Evolutionary conservation across 2,113 vertebrate species (phyloP).

Genomic region (Hipposideros armiger): DNA sequence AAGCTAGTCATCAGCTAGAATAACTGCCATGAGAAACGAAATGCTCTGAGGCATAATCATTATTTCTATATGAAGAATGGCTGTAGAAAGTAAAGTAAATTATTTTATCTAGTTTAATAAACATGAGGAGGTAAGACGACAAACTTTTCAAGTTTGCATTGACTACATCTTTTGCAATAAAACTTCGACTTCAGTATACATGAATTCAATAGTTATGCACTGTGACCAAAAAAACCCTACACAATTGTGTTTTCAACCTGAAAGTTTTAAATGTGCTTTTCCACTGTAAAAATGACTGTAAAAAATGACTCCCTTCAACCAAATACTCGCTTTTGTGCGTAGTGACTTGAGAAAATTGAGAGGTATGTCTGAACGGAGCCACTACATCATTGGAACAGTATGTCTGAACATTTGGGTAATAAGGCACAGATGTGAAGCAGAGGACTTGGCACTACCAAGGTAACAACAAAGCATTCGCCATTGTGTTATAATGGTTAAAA

Average conservation of each 20-base stretch:
- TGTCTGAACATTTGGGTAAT: conserved; percentile 84
- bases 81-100: conserved; percentile 16
- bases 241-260: conserved; percentile 47
- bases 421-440: conserved; percentile 88
- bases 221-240: background rate
- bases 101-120: background rate
- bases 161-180: background rate
- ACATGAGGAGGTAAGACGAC: background rate
- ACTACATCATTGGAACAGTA: conserved; percentile 78
- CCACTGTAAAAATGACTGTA: conserved; percentile 20
- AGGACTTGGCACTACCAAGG: conserved; percentile 83
- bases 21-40: conserved; percentile 65
- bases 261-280: conserved; percentile 57
- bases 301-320: conserved; percentile 49
- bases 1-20: conserved; percentile 68
- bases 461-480: conserved; percentile 72
- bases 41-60: background rate
- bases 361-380: conserved; percentile 75
- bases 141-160: background rate
- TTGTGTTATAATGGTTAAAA: conserved; percentile 72
- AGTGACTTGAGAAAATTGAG: conserved; percentile 80
- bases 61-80: conserved; percentile 49
- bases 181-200: background rate
- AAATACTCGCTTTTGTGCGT: conserved; percentile 72
- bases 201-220: conserved; percentile 23